phyloP scores from a whole-genome alignment of 2,113 vertebrate species.

The Phyllostomus hastatus region DNA sequence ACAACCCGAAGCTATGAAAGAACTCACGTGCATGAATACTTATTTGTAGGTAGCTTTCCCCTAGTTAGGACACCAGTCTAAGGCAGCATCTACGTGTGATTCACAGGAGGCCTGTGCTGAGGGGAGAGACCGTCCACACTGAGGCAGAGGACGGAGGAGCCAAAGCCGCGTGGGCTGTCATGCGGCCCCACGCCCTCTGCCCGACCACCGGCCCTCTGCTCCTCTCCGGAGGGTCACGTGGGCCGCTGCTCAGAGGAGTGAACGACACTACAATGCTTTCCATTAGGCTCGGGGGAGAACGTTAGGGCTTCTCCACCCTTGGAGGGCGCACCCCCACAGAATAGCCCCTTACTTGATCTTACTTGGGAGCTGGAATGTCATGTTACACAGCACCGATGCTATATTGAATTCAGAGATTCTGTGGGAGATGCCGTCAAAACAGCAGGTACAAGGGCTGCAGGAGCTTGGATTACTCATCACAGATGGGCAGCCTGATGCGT shows the following conservation, averaged over 20 bases:
- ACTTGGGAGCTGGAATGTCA: neutral
- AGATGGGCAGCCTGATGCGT: neutral
- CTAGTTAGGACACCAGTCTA: neutral
- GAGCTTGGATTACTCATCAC: neutral
- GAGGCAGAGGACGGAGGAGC: neutral
- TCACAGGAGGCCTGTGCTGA: neutral
- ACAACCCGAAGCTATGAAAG: neutral
- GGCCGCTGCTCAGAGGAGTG: neutral
- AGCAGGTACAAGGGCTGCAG: neutral
- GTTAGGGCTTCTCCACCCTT: neutral
- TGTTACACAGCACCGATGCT: neutral
- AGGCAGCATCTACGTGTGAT: neutral
- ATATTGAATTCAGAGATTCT: neutral
- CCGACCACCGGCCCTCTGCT: neutral
- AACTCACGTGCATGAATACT: neutral
- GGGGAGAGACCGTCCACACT: neutral
- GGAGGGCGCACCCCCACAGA: neutral
- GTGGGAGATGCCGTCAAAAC: neutral
- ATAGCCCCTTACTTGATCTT: neutral
- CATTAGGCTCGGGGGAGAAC: neutral
- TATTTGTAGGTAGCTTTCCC: constrained; percentile 1
- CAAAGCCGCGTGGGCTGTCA: neutral
- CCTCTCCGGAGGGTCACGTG: neutral
- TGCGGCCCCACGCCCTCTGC: no score
- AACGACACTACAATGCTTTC: neutral